Evolutionary conservation across 2,888 invertebrate species (phyloP), one percentile per base, ranked within the genome.

Genomic region (Endomychus coccineus): DNA sequence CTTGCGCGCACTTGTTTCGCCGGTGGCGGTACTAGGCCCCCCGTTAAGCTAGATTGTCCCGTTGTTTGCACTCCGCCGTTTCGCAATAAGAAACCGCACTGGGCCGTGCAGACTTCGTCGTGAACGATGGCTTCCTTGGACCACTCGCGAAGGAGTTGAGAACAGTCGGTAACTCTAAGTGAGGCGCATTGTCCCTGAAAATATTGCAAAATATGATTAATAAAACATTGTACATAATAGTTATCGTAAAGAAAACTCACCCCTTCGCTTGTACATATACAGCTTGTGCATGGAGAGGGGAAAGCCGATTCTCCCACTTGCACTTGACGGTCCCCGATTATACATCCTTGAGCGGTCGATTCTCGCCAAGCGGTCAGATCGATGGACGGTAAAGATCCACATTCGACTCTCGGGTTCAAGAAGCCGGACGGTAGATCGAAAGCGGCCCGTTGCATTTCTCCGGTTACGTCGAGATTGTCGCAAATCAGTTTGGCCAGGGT

Each of bases 381-480:
- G 39, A 90, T 73, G 43, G 78, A 73, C 0, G 90, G 87, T 56
- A 90, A 70, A 0, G 86, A 82, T 9, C 77, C 74, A 58, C 92
- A 92, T 0, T 88, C 79, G 11, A 92, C 82, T 24, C 90, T 74
- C 0, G 91, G 91, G 60, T 92, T 92, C 75, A 90, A 68, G 74
- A 89, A 90, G 55, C 86, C 85, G 58, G 88, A 88, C 0, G 92
- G 91, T 45, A 92, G 70, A 61, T 95, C 91, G 58, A 95, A 90
- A 1, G 86, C 81, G 4, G 88, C 85, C 31, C 90, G 74, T 59
- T 95, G 95, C 64, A 95, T 88, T 37, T 87, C 84, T 2, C 80
- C 81, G 22, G 81, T 74, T 3, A 80, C 70, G 59, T 95, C 94
- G 61, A 90, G 78, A 68, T 94, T 95, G 48, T 91, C 86, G 56